A percentile compares a stretch with the other conserved stretches of the same genome.
phyloP scores from a whole-genome alignment of 2,888 invertebrate genomes.

The Imbricaverruca yamaguchii region DNA sequence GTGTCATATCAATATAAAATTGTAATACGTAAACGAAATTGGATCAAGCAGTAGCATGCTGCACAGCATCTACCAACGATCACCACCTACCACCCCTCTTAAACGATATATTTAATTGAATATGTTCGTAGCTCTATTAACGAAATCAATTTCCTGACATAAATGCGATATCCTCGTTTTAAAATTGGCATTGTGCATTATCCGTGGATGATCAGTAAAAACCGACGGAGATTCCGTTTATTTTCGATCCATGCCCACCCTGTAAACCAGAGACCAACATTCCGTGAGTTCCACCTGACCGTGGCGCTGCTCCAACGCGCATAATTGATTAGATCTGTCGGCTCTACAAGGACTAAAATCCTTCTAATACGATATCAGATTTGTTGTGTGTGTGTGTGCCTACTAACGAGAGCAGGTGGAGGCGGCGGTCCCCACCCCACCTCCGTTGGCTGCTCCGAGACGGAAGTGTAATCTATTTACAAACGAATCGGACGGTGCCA shows the following conservation, averaged over 20 bases:
- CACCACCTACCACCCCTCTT: too few species aligned
- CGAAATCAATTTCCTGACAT: too few species aligned
- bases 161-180: too few species aligned
- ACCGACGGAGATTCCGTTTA: too few species aligned
- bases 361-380: constrained; percentile 15
- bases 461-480: not conserved
- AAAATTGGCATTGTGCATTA: too few species aligned
- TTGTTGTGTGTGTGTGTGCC: not conserved
- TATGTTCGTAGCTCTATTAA: too few species aligned
- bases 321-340: not conserved
- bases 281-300: not conserved
- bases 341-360: constrained; percentile 16
- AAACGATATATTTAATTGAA: too few species aligned
- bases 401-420: not conserved
- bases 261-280: not conserved
- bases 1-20: too few species aligned
- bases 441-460: not conserved
- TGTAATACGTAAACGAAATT: too few species aligned
- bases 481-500: not conserved
- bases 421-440: not conserved
- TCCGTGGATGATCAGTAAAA: too few species aligned
- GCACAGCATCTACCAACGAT: too few species aligned
- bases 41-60: too few species aligned
- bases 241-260: not conserved
- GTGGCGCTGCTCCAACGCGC: not conserved